Conservation (phyloP, 2,113 vertebrate genomes). For the Ammospiza nelsoni region DNA sequence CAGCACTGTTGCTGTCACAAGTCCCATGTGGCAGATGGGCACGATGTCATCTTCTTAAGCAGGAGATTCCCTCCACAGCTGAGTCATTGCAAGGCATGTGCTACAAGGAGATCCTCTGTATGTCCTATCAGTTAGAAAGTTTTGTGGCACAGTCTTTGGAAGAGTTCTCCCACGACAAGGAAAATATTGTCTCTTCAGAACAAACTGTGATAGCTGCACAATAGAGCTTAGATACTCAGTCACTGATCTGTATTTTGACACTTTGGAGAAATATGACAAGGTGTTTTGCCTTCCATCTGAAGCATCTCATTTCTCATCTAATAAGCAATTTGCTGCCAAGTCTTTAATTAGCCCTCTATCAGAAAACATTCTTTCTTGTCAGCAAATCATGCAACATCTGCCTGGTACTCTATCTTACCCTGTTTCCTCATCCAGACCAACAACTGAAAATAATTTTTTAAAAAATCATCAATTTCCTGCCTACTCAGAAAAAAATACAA, state of each 20-base stretch:
- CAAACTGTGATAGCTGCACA: background rate
- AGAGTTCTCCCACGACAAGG: background rate
- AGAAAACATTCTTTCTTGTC: background rate
- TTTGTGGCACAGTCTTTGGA: background rate
- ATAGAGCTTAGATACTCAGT: background rate
- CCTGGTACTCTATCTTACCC: background rate
- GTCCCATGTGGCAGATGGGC: background rate
- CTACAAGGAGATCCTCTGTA: background rate
- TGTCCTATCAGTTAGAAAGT: background rate
- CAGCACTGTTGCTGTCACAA: background rate
- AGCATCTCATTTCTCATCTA: slow-evolving; percentile 22
- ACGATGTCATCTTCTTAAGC: background rate
- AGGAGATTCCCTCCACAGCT: background rate
- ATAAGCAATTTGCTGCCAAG: slow-evolving; percentile 25
- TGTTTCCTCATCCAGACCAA: background rate
- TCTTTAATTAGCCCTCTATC: slow-evolving; percentile 4
- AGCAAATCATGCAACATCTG: slow-evolving; percentile 1
- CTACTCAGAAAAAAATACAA: background rate
- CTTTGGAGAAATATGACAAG: slow-evolving; percentile 11
- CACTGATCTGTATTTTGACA: slow-evolving; percentile 25
- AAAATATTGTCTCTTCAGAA: background rate
- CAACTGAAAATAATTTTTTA: background rate
- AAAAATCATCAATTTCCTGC: background rate
- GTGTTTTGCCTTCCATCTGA: slow-evolving; percentile 30
- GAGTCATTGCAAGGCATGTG: background rate